Evolutionary conservation across 2,113 vertebrate species (phyloP).

Genomic region (Eurystomus gularis): DNA sequence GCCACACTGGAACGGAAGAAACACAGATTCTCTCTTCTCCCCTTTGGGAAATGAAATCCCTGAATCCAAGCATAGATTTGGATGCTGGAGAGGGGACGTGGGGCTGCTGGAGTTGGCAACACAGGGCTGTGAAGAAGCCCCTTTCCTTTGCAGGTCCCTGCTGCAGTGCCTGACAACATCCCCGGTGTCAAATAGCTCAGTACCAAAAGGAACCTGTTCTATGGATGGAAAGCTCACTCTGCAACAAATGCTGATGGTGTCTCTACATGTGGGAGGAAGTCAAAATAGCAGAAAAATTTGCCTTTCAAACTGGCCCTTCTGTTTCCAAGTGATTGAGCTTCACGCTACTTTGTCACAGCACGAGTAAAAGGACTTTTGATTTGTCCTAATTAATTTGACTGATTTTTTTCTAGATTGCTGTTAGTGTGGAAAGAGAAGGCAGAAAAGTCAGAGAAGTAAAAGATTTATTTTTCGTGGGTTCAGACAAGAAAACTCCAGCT

Average conservation of each 20-base stretch:
- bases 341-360: background rate
- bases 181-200: background rate
- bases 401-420: background rate
- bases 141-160: background rate
- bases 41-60: background rate
- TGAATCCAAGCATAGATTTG: background rate
- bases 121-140: background rate
- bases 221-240: background rate
- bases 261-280: background rate
- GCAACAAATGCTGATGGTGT: background rate
- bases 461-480: background rate
- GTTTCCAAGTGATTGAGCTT: background rate
- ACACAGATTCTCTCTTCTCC: background rate
- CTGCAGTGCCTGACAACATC: background rate
- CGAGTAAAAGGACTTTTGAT: background rate
- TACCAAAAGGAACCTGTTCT: background rate
- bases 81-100: background rate
- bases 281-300: background rate
- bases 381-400: background rate
- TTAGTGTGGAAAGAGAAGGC: background rate
- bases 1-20: background rate
- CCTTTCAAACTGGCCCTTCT: background rate
- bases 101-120: background rate
- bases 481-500: background rate
- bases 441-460: background rate